phyloP scores from a whole-genome alignment of 1,140 invertebrate genomes.

The Diachasmimorpha longicaudata region DNA sequence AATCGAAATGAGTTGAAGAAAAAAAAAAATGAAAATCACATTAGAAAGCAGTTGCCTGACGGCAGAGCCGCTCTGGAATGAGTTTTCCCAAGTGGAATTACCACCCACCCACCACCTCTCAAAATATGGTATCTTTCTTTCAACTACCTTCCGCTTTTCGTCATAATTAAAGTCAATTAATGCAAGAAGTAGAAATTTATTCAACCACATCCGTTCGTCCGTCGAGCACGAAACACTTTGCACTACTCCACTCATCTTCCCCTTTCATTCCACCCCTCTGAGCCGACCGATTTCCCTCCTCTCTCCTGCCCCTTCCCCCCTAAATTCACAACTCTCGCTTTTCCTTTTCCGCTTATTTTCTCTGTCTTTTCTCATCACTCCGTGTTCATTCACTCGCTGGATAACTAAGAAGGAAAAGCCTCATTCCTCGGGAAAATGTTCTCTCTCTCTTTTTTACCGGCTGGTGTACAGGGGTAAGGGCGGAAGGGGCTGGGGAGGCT shows the following conservation, averaged over 20 bases:
- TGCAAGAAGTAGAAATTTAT: slow-evolving; percentile 21
- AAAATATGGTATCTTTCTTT: not conserved
- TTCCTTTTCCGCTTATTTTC: not conserved
- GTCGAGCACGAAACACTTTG: slow-evolving; percentile 14
- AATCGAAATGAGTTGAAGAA: too few species aligned
- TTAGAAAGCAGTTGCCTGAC: not conserved
- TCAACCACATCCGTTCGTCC: slow-evolving; percentile 21
- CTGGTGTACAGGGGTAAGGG: not conserved
- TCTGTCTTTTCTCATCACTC: not conserved
- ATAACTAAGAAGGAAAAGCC: not conserved
- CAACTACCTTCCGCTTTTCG: slow-evolving; percentile 11
- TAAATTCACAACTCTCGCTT: not conserved
- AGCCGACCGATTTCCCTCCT: too few species aligned
- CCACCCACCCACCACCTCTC: not conserved
- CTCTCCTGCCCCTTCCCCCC: not conserved
- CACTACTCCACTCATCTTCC: not conserved
- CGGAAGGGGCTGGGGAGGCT: not conserved
- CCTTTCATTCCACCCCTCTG: too few species aligned
- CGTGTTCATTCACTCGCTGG: not conserved
- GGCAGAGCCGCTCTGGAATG: not conserved
- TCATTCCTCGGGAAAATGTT: not conserved
- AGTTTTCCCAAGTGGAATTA: not conserved
- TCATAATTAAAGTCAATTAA: slow-evolving; percentile 30
- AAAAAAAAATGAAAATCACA: too few species aligned
- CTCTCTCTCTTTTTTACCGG: not conserved